Evolutionary conservation across 2,888 invertebrate species (phyloP).

Genomic region (Rhogogaster chlorosoma): DNA sequence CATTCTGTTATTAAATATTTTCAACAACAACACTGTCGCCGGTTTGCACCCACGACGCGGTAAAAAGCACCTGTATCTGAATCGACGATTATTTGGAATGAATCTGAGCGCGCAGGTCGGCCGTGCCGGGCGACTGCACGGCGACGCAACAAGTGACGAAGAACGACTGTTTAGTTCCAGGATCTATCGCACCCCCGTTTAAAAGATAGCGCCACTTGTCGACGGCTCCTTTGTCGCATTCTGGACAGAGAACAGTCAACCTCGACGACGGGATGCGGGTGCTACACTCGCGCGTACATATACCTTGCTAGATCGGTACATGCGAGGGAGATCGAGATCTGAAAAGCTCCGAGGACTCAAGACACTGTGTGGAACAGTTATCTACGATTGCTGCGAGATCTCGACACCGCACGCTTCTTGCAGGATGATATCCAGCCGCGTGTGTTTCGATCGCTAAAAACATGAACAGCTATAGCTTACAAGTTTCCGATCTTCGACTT

Average conservation of each 20-base stretch:
- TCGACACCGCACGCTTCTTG: not conserved
- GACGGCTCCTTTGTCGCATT: slow-evolving; percentile 14
- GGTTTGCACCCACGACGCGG: slow-evolving; percentile 28
- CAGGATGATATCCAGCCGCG: not conserved
- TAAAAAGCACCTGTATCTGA: slow-evolving; percentile 42
- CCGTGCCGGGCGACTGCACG: slow-evolving; percentile 64
- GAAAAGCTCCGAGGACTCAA: not conserved
- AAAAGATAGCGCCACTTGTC: slow-evolving; percentile 24
- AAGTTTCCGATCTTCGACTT: not conserved
- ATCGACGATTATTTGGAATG: slow-evolving; percentile 52
- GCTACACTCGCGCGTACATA: not conserved
- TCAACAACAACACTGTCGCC: not conserved
- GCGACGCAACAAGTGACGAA: slow-evolving; percentile 72
- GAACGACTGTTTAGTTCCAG: not conserved
- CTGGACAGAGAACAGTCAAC: not conserved
- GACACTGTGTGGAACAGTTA: not conserved
- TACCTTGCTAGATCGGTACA: slow-evolving; percentile 1
- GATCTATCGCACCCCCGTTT: not conserved
- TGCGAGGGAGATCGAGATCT: not conserved
- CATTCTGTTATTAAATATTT: not conserved
- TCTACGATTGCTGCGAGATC: slow-evolving; percentile 5
- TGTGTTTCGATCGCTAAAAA: not conserved
- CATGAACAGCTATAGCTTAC: not conserved
- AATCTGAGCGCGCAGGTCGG: slow-evolving; percentile 53
- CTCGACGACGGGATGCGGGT: not conserved